Conservation (phyloP, 2,797 vertebrate genomes). For the Tolypeutes matacus region DNA sequence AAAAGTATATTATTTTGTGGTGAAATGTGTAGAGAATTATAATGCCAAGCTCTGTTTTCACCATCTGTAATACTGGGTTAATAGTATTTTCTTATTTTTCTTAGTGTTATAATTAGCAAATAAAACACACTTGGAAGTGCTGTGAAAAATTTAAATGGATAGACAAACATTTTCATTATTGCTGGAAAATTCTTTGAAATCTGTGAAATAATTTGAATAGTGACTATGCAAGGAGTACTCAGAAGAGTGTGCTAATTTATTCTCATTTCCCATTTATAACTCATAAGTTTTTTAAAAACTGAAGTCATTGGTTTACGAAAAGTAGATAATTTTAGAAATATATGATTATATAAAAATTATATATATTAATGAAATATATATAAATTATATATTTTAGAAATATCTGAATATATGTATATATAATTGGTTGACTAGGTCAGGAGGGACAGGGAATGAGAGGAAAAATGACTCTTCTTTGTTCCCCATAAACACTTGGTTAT, state of each 20-base stretch:
- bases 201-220: not conserved
- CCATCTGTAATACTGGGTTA: not conserved
- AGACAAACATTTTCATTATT: not conserved
- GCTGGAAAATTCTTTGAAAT: conserved; percentile 38
- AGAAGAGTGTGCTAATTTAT: not conserved
- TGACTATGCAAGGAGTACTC: not conserved
- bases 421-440: not conserved
- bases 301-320: not conserved
- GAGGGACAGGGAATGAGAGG: not conserved
- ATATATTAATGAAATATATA: too few relatives aligned
- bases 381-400: too few relatives aligned
- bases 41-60: not conserved
- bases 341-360: too few relatives aligned
- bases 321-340: not conserved
- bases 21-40: not conserved
- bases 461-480: not conserved
- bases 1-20: not conserved
- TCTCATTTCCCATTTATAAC: not conserved
- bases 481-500: not conserved
- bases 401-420: not conserved
- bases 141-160: not conserved
- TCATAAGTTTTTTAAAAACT: not conserved
- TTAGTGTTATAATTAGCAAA: not conserved
- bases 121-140: not conserved
- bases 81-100: not conserved